Evolutionary conservation across 2,113 vertebrate genomes (phyloP), one percentile per base, ranked within the genome.

Genomic region (Prinia subflava): DNA sequence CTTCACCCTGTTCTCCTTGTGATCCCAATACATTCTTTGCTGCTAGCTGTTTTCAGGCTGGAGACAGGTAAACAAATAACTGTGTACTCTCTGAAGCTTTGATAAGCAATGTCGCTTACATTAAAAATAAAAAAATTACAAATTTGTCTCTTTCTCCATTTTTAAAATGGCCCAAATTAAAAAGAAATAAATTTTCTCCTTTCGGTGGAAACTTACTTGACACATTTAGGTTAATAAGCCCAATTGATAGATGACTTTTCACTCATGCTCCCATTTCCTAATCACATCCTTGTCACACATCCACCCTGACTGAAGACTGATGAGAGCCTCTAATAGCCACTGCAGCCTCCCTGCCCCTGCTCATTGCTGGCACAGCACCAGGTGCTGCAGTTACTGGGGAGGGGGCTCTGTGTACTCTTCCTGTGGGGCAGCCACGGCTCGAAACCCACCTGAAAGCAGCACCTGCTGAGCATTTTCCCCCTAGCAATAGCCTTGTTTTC

Each of bases 231-330:
- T 86, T 95, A 96, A 42, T 55, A 82, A 97, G 82, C 70, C 31
- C 9, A 59, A 63, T 83, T 97, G 96, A 97, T 35, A 94, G 91
- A 97, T 96, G 93, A 93, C 84, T 90, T 93, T 76, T 82, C 83
- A 92, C 65, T 96, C 90, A 93, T 13, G 8, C 91, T 95, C 84
- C 84, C 65, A 13, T 52, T 59, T 92, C 85, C 64, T 94, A 92
- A 93, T 91, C 85, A 60, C 71, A 94, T 96, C 53, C 78, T 83
- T 88, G 87, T 93, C 89, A 95, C 28, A 6, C 90, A 94, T 89
- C 93, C 89, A 73, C 53, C 37, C 63, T 90, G 84, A 56, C 71
- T 70, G 83, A 92, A 90, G 85, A 92, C 79, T 75, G 79, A 94
- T 96, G 92, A 78, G 57, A 13, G 23, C 28, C 86, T 39, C 63